Evolutionary conservation across 1,140 invertebrate species (phyloP), one percentile per base, ranked within the genome.

Genomic region (Gryon sp.): DNA sequence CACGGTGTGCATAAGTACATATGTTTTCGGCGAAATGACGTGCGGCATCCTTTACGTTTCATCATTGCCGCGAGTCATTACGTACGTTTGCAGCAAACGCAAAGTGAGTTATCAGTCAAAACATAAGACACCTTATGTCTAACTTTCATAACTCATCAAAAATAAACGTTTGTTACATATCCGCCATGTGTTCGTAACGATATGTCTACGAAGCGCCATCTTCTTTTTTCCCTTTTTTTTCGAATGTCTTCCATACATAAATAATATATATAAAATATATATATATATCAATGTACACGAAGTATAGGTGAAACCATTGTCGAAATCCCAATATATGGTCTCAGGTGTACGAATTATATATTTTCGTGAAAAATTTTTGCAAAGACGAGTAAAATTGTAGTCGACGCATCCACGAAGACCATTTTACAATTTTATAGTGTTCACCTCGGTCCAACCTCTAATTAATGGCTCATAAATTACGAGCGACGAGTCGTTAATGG

Each of bases 401-500:
- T 11, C n/a, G 45, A 55, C 57, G 46, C 43, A 40, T 52, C 4
- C 5, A 1, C 34, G 18, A 38, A 45, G 80, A 80, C 78, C 80
- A 76, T 84, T 85, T 78, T 81, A 84, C 81, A 86, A 84, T 84
- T 86, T 85, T 85, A 86, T 82, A 82, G 78, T 38, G 80, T 70
- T 82, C 74, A 81, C 80, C 83, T 83, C 81, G 80, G 81, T 68
- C 78, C 78, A 69, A 26, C 43, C 75, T 69, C 52, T 86, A 86
- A 86, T 86, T 86, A 85, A 86, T 84, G 80, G 80, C 76, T 76
- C 80, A 82, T 86, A 86, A 86, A 85, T 85, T 82, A 80, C 63
- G 74, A 50, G 77, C 83, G 82, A 83, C 83, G 82, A 85, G 80
- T 84, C 83, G 84, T 86, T 86, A 84, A 84, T 81, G 81, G 80